Evolutionary conservation across 2,113 vertebrate genomes (phyloP), one percentile per base, ranked within the genome.

Genomic region (Macaca mulatta): DNA sequence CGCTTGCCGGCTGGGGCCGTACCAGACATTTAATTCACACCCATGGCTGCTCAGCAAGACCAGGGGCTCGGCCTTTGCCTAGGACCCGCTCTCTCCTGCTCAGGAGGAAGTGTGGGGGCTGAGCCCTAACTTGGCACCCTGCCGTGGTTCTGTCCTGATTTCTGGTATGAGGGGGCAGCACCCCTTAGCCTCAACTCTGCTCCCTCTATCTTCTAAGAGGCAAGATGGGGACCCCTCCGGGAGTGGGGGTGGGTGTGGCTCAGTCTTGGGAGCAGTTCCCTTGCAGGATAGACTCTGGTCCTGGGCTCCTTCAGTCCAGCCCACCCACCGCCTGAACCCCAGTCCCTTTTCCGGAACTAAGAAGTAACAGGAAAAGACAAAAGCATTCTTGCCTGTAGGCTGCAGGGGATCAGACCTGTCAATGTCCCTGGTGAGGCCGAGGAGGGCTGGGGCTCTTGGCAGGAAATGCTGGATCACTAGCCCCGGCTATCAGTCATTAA

Each of bases 251-350:
- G 23, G 72, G 8, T 17, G 1, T 40, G 81, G 72, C 22, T 43
- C 12, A 3, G 35, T 32, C 9, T 38, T 43, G 55, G 87, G 90
- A 92, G 80, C 32, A 4, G 78, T 74, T 40, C 93, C 77, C 0
- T 0, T 90, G 75, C 77, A 43, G 0, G 0, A n/a, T 0, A 1
- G 74, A 90, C 81, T 79, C 69, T 81, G 80, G 25, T 52, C 25
- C 79, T 0, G 61, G 72, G 38, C 59, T 22, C n/a, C 4, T 0
- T 38, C 20, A 1, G 40, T 4, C n/a, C 30, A 48, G 40, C 23
- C 14, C 32, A 14, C 27, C n/a, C 32, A 14, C 35, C 17, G 23
- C 1, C 40, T 7, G 3, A 7, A 52, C 12, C 74, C 79, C 75
- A 25, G 38, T 30, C 50, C 52, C 79, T 67, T 77, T 77, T 91